Percentiles rank a stretch among this genome's conserved stretches.
phyloP scores from a whole-genome alignment of 1,140 invertebrate genomes.

The Bombyx mandarina region DNA sequence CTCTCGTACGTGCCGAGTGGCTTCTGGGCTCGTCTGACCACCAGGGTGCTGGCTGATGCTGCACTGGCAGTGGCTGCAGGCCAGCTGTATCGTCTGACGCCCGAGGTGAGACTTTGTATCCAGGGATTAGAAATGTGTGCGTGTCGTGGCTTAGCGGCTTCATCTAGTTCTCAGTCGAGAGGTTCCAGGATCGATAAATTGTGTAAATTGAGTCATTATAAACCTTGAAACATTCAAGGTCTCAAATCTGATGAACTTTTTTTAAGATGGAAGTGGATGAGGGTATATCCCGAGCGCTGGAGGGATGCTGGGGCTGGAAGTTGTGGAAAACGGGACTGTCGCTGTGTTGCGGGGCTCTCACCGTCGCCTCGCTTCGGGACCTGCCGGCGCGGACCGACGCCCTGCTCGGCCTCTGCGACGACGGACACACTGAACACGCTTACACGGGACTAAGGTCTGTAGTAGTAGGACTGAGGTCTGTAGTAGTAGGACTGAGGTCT shows the following conservation, averaged over 20 bases:
- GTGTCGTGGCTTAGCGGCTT: no score
- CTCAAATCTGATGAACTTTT: no score
- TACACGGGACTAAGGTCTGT: background rate
- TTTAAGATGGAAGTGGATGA: slow-evolving; percentile 74
- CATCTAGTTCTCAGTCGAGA: no score
- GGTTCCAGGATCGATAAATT: no score
- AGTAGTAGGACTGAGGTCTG: background rate
- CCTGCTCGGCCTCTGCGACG: slow-evolving; percentile 26
- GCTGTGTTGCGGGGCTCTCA: slow-evolving; percentile 84
- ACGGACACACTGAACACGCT: slow-evolving; percentile 26
- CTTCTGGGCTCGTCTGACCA: slow-evolving; percentile 97
- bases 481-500: background rate
- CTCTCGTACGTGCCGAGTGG: slow-evolving; percentile 98
- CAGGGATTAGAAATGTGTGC: no score
- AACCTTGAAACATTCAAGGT: no score
- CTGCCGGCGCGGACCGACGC: slow-evolving; percentile 74
- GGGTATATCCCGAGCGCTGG: slow-evolving; percentile 74
- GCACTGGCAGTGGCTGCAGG: slow-evolving; percentile 86
- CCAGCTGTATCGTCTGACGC: slow-evolving; percentile 76
- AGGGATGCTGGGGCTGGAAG: slow-evolving; percentile 89
- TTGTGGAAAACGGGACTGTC: slow-evolving; percentile 97
- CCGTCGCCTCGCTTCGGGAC: slow-evolving; percentile 88
- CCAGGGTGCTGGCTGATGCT: slow-evolving; percentile 92
- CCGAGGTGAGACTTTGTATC: slow-evolving; percentile 59
- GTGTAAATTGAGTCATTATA: no score